Evolutionary conservation across 2,113 vertebrate species (phyloP), one percentile per base, ranked within the genome.

Genomic region (Thryonomys swinderianus): DNA sequence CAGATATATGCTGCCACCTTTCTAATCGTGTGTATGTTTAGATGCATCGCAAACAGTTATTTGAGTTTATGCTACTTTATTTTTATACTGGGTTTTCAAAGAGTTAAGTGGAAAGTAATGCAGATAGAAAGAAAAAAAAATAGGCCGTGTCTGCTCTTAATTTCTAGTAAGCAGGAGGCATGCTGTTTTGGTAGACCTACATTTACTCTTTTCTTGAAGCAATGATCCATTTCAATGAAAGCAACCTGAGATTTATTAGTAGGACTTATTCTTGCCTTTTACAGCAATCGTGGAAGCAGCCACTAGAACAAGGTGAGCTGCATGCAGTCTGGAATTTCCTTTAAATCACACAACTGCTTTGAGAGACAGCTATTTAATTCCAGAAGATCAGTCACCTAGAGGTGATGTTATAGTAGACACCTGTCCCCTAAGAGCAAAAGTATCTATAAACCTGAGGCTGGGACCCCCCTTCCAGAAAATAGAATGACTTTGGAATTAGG

Each of bases 401-500:
- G 23, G 57, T 85, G 45, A 71, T 69, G 51, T 55, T 82, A 13
- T 79, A n/a, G 94, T 9, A 30, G 30, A 85, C 73, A 62, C 74
- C 57, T 48, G 57, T 94, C 32, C 40, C 82, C 37, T 74, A 62
- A 69, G 2, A 53, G 59, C 37, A 59, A 27, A n/a, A 32, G 3
- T 73, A 42, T 71, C 80, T 74, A 59, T 96, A 45, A 73, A 88
- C 14, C 5, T 61, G 79, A 85, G 88, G 93, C 84, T 69, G 62
- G 45, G 51, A 76, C 32, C 51, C 90, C 57, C 66, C 95, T 87
- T 34, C 73, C 73, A 89, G n/a, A 37, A 93, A 85, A 51, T 59
- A 55, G 30, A 66, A 94, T 85, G 85, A 34, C 59, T 83, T 94
- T 90, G 42, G 64, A 92, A 85, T 79, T 78, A 73, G 42, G 94